A percentile compares a stretch with the other conserved stretches of the same genome.
phyloP scores from a whole-genome alignment of 2,797 vertebrate species.

The Novumbra hubbsi region DNA sequence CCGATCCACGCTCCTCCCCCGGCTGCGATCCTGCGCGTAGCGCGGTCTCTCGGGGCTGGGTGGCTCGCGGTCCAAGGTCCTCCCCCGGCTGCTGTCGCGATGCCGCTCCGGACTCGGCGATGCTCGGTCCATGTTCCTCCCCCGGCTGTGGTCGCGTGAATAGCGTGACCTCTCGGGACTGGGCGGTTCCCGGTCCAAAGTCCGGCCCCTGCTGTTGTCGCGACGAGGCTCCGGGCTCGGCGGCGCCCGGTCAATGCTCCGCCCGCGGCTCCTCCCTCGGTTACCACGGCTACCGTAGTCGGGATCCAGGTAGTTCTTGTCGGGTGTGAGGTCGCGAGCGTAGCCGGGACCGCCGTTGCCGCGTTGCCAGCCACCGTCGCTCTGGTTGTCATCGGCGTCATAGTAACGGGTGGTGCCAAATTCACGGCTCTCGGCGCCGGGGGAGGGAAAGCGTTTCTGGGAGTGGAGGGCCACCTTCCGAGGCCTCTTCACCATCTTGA shows the following conservation, averaged over 20 bases:
- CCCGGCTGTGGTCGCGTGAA: slow-evolving; percentile 66
- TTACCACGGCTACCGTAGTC: slow-evolving; percentile 70
- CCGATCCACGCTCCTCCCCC: slow-evolving; percentile 40
- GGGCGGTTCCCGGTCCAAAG: slow-evolving; percentile 62
- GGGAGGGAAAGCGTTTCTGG: slow-evolving; percentile 71
- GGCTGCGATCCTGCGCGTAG: slow-evolving; percentile 68
- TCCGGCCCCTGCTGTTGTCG: slow-evolving; percentile 75
- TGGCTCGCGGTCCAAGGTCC: slow-evolving; percentile 64
- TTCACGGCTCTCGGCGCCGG: slow-evolving; percentile 72
- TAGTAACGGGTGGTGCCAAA: slow-evolving; percentile 82
- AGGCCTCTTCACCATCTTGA: slow-evolving; percentile 89
- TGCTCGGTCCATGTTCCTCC: slow-evolving; percentile 52
- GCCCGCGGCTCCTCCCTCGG: slow-evolving; percentile 73
- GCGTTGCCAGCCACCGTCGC: slow-evolving; percentile 78
- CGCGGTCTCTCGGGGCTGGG: slow-evolving; percentile 50
- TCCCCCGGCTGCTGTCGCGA: slow-evolving; percentile 41
- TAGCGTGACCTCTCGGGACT: slow-evolving; percentile 64
- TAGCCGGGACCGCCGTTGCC: slow-evolving; percentile 67
- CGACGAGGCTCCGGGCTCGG: slow-evolving; percentile 75
- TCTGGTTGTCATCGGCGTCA: slow-evolving; percentile 78
- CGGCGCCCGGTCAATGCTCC: slow-evolving; percentile 60
- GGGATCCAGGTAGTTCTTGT: slow-evolving; percentile 60
- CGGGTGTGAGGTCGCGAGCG: slow-evolving; percentile 71
- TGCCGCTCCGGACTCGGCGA: slow-evolving; percentile 74
- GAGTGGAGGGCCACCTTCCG: slow-evolving; percentile 76